Conservation (phyloP, 2,113 vertebrate species). For the Rissa tridactyla region DNA sequence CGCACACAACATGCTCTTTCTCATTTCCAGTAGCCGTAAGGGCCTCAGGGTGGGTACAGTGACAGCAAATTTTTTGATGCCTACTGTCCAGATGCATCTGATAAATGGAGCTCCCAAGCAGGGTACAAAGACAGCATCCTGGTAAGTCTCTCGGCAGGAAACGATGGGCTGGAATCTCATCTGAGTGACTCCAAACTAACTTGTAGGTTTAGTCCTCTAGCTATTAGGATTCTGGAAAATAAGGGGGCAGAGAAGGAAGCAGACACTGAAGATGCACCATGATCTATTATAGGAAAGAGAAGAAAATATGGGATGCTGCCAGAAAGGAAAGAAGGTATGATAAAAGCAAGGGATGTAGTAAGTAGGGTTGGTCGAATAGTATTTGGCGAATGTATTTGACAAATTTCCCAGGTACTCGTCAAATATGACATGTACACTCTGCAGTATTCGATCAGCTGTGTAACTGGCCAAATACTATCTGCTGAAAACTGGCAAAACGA, state of each 20-base stretch:
- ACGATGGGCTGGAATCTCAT: conserved; percentile 4
- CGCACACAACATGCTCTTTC: neutral
- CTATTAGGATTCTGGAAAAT: conserved; percentile 61
- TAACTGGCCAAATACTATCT: conserved; percentile 65
- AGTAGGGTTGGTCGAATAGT: conserved; percentile 57
- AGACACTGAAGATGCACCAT: conserved; percentile 65
- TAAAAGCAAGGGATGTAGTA: conserved; percentile 62
- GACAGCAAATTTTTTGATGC: conserved; percentile 50
- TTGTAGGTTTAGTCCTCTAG: conserved; percentile 66
- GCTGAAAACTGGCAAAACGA: conserved; percentile 34
- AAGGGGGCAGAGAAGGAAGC: conserved; percentile 58
- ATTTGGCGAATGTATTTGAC: conserved; percentile 58
- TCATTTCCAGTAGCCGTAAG: conserved; percentile 31
- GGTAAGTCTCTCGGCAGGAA: conserved; percentile 46
- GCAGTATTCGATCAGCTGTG: conserved; percentile 28
- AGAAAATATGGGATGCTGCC: conserved; percentile 69
- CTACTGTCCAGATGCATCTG: conserved; percentile 41
- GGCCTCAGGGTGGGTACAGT: conserved; percentile 46
- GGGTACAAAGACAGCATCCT: conserved; percentile 55
- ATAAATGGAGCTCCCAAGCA: conserved; percentile 42
- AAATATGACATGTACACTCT: conserved; percentile 40
- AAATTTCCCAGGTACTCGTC: conserved; percentile 53
- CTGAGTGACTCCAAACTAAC: conserved; percentile 47
- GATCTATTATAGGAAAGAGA: conserved; percentile 68
- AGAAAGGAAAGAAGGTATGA: conserved; percentile 67